Evolutionary conservation across 1,140 invertebrate species (phyloP).

Genomic region (Brachystomella parvula): DNA sequence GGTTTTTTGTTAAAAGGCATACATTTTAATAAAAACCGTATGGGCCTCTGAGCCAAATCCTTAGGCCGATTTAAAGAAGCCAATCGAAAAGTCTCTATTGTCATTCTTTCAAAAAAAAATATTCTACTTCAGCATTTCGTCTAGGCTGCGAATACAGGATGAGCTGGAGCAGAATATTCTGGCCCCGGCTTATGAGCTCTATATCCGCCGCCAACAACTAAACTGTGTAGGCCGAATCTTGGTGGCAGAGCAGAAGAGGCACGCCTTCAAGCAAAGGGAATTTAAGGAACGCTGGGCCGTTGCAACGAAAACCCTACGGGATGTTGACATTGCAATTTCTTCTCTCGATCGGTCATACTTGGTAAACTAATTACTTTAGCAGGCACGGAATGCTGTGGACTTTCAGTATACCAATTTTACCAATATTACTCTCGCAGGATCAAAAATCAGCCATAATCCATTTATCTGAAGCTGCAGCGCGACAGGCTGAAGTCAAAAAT

Average conservation of each 20-base stretch:
- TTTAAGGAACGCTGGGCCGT: slow-evolving; percentile 12
- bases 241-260: background rate
- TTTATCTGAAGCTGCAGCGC: background rate
- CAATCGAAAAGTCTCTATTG: too few relatives aligned
- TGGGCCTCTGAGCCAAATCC: too few relatives aligned
- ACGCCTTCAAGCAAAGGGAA: background rate
- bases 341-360: background rate
- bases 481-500: slow-evolving; percentile 2
- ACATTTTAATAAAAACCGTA: too few relatives aligned
- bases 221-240: slow-evolving; percentile 13
- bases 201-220: background rate
- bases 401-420: slow-evolving; percentile 2
- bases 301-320: background rate
- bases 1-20: too few relatives aligned
- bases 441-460: background rate
- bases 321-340: slow-evolving; percentile 1
- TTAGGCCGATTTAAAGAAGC: too few relatives aligned
- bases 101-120: background rate
- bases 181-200: slow-evolving; percentile 15
- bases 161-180: background rate
- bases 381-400: too few relatives aligned
- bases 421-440: slow-evolving; percentile 18
- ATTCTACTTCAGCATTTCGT: background rate
- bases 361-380: background rate
- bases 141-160: background rate